Evolutionary conservation across 2,888 invertebrate species (phyloP).

Genomic region (Barypeithes pellucidus): DNA sequence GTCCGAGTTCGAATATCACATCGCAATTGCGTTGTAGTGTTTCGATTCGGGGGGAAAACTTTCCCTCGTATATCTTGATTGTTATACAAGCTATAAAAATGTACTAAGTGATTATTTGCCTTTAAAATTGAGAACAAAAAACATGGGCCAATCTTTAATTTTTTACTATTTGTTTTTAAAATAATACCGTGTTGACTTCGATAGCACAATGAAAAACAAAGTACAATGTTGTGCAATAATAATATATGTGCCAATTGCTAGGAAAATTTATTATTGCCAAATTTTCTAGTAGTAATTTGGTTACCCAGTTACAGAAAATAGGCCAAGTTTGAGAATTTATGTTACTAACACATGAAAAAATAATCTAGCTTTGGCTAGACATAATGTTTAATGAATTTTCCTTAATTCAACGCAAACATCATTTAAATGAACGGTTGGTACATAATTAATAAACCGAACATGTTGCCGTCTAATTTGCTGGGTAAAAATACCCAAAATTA

Average conservation of each 20-base stretch:
- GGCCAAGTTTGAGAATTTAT: conserved; percentile 31
- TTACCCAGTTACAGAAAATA: conserved; percentile 27
- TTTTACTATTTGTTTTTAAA: conserved; percentile 3
- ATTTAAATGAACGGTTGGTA: background rate
- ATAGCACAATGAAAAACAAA: conserved; percentile 2
- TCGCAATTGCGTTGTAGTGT: too few species aligned
- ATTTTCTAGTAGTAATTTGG: conserved; percentile 1
- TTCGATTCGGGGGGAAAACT: too few species aligned
- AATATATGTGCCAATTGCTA: conserved; percentile 13
- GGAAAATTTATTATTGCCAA: conserved; percentile 20
- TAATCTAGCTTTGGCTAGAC: background rate
- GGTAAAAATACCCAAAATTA: too few species aligned
- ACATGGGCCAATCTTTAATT: background rate
- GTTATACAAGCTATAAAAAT: too few species aligned
- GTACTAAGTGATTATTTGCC: too few species aligned
- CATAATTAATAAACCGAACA: background rate
- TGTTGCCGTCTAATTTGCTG: background rate
- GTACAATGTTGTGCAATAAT: background rate
- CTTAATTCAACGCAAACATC: background rate
- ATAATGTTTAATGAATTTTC: background rate
- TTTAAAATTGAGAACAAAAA: background rate
- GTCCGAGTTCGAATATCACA: too few species aligned
- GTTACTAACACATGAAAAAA: conserved; percentile 4
- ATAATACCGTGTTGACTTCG: background rate
- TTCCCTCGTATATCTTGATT: too few species aligned